A percentile compares a stretch with the other conserved stretches of the same genome.
Evolutionary conservation across 2,888 invertebrate genomes (phyloP).

Genomic region (Alentia gelatinosa): DNA sequence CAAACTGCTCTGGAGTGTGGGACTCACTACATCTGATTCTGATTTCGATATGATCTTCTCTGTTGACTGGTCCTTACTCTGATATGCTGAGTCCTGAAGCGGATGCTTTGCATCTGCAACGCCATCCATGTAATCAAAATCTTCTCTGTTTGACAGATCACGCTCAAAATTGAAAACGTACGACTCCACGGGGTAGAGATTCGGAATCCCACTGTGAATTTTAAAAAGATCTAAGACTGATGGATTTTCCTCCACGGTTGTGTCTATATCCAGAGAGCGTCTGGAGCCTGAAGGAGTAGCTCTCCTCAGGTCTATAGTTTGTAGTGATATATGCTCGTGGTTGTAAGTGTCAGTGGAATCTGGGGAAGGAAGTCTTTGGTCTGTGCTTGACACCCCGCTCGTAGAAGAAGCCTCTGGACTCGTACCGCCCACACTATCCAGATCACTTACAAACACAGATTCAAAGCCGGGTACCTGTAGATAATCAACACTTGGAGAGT

Average conservation of each 20-base stretch:
- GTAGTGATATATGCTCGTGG: background rate
- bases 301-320: background rate
- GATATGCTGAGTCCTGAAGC: constrained; percentile 72
- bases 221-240: background rate
- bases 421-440: background rate
- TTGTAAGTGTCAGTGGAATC: background rate
- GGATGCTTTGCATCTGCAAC: constrained; percentile 40
- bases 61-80: constrained; percentile 73
- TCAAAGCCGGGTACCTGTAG: constrained; percentile 4
- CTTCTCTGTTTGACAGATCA: background rate
- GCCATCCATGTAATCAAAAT: background rate
- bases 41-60: constrained; percentile 30
- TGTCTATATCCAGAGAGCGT: background rate
- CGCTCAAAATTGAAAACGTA: too few species aligned
- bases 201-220: background rate
- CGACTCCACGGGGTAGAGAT: too few species aligned
- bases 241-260: background rate
- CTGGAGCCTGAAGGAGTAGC: background rate
- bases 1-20: background rate
- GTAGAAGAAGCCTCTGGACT: background rate
- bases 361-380: background rate
- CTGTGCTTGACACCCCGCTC: background rate
- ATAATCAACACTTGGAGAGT: background rate
- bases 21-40: constrained; percentile 53
- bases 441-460: background rate